Conservation (phyloP, 2,888 invertebrate genomes). For the Lepidochrysops patricia region DNA sequence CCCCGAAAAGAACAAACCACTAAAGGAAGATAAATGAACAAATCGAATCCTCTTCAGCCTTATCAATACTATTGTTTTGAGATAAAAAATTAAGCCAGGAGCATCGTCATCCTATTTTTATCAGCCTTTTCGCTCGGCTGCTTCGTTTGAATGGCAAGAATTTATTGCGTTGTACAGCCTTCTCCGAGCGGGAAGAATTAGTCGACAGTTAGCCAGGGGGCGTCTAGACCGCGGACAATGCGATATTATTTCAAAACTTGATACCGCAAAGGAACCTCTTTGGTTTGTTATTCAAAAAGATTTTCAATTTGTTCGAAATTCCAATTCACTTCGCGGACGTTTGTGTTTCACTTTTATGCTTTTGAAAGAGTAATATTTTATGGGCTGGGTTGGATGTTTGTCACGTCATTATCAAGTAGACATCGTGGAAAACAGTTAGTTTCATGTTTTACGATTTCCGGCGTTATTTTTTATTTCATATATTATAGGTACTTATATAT, state of each 20-base stretch:
- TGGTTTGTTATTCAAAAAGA: neutral
- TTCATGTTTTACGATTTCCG: no score
- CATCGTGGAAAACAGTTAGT: no score
- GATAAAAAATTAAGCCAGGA: slow-evolving; percentile 54
- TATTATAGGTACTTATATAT: no score
- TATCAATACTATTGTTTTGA: slow-evolving; percentile 43
- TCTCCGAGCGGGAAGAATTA: slow-evolving; percentile 59
- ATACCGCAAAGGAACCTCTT: neutral
- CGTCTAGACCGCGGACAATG: slow-evolving; percentile 27
- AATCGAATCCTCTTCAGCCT: slow-evolving; percentile 1
- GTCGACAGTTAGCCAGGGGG: slow-evolving; percentile 46
- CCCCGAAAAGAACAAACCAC: no score
- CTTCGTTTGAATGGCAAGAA: slow-evolving; percentile 60
- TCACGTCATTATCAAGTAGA: no score
- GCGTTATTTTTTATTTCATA: no score
- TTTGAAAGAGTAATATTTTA: neutral
- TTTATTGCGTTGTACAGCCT: slow-evolving; percentile 68
- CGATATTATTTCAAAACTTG: slow-evolving; percentile 17
- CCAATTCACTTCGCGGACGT: neutral
- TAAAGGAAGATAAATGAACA: neutral
- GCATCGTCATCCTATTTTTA: slow-evolving; percentile 64
- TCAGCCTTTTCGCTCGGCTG: slow-evolving; percentile 60
- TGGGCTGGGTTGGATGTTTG: no score
- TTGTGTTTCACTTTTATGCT: neutral
- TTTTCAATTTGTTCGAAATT: slow-evolving; percentile 2